Base-by-base conservation (phyloP, 2,888 invertebrate genomes). In the Keiferia lycopersicella region DNA sequence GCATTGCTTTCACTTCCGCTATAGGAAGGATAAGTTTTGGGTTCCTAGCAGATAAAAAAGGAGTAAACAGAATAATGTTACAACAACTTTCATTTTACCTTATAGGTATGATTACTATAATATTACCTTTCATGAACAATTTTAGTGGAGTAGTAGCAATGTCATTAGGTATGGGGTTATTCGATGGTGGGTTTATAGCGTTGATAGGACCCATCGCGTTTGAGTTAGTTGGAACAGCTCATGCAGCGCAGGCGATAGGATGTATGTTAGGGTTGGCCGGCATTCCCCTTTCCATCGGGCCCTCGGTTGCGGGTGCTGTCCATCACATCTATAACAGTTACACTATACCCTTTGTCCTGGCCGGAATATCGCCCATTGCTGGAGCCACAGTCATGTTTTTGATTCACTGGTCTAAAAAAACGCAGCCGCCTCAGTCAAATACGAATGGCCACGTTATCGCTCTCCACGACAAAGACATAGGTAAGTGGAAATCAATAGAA, bases 121-220 rank as follows among this genome's bases (percentile, higher is more conserved):
- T 96, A 18, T 87, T 97, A 67, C 95, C 97, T 0, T 92, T 94
- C 60, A 94, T 96, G 0, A 88, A 86, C 16, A 93, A 93, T 14
- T 98, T 96, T 80, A 77, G 82, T 0, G 74, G 95, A 58, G 86
- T 98, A 18, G 89, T 97, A 14, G 86, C 91, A 0, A 94, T 98
- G 62, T 93, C 95, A n/a, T 88, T 98, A 63, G 91, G 94, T 2
- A 96, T 98, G 96, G 98, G 98, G 1, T 79, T 98, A 16, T 97
- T 97, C 77, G 98, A 98, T 80, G 98, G 98, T 58, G 97, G 97
- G 71, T 98, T 98, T 81, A 96, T 98, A 73, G 95, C 97, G 6
- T 92, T 98, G 57, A 90, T 98, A 61, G 98, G 98, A 0, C 98
- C 98, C 0, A 97, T 98, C 71, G 98, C 98, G 1, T 96, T 97